Base-by-base conservation (phyloP, 2,888 invertebrate genomes). In the Sphaeridia pumilis region DNA sequence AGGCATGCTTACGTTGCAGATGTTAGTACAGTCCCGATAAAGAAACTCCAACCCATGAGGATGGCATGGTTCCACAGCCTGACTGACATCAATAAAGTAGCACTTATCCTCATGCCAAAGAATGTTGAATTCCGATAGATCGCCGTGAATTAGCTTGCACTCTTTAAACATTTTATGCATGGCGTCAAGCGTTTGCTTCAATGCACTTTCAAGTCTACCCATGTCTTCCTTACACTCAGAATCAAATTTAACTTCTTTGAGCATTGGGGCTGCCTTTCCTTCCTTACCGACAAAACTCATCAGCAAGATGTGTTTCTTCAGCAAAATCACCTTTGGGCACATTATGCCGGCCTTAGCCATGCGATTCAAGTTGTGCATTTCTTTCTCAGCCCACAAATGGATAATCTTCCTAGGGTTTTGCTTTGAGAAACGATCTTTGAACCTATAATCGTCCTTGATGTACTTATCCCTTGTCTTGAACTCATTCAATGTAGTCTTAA, bases 331-430 rank as follows among this genome's bases (percentile, higher is more conserved):
- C 20, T 69, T 67, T 2, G 79, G 79, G 63, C 77, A 67, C 2
- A 62, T 58, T 26, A 67, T 66, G 14, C 63, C 66, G 45, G 70
- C 70, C 46, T 71, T 70, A 34, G 67, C 66, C 69, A 78, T 73
- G 53, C 76, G 70, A 38, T 69, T 70, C 24, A 79, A 67, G 65
- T 79, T 80, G 60, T 75, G 72, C 66, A 73, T 72, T 67, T 80
- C 79, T 65, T 78, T 78, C 67, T 78, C 77, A 0, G 78, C 78
- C 79, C 79, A 80, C 52, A 78, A 68, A 59, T 72, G 72, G 61
- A 80, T 73, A 45, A 78, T 71, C 64, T 76, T 75, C 36, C 77
- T 66, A 0, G 77, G 74, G 65, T 76, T 76, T 60, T 71, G 71
- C 60, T 74, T 75, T 38, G 73, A 71, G 65, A 73, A 72, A 35